Conservation (phyloP, 2,888 invertebrate species). For the Cerastis rubricosa region DNA sequence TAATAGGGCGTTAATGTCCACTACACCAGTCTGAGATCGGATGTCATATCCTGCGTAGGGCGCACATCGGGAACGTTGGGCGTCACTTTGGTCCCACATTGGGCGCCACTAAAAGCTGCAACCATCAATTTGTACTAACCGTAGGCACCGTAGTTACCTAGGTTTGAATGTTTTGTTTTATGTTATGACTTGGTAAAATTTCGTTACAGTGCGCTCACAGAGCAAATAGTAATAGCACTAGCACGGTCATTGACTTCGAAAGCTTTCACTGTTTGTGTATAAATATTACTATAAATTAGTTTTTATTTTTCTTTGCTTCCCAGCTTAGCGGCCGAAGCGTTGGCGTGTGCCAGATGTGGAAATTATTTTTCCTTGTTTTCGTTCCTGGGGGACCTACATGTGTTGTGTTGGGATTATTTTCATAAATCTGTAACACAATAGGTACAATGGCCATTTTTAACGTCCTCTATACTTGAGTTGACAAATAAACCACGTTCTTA, state of each 20-base stretch:
- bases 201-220: not conserved
- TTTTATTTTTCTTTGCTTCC: not conserved
- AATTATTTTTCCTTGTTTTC: conserved; percentile 2
- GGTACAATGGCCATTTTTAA: not conserved
- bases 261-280: not conserved
- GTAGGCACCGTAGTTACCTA: not conserved
- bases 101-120: not conserved
- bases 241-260: conserved; percentile 10
- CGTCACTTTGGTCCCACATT: not conserved
- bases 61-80: not conserved
- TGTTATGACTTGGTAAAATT: conserved; percentile 4
- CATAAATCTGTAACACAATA: not conserved
- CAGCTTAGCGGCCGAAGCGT: not conserved
- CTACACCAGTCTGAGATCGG: not conserved
- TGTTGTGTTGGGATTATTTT: conserved; percentile 10
- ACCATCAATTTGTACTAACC: too few species aligned
- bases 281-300: not conserved
- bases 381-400: not conserved
- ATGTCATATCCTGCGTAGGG: too few species aligned
- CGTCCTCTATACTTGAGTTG: not conserved
- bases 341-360: not conserved
- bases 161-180: not conserved
- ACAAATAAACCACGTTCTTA: not conserved
- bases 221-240: not conserved
- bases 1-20: not conserved